Evolutionary conservation across 2,797 vertebrate species (phyloP).

Genomic region (Parauchenoglanis ngamensis): DNA sequence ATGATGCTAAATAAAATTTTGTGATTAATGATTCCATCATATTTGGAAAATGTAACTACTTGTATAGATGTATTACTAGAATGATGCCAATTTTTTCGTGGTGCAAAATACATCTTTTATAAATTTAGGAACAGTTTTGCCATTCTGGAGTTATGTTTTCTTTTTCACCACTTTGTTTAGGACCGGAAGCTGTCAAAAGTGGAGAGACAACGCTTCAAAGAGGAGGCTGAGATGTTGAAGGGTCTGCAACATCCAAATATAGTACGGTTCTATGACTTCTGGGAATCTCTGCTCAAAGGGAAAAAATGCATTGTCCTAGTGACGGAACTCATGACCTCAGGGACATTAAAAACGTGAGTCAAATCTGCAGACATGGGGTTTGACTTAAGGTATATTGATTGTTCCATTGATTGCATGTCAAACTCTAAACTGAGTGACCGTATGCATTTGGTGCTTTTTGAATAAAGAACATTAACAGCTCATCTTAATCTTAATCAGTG

Average conservation of each 20-base stretch:
- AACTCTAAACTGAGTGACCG: too few relatives aligned
- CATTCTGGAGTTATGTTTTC: not conserved
- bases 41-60: too few relatives aligned
- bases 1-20: not conserved
- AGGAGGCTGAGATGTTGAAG: constrained; percentile 98
- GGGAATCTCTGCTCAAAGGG: constrained; percentile 93
- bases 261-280: constrained; percentile 98
- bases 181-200: constrained; percentile 95
- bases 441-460: not conserved
- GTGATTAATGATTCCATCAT: not conserved
- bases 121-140: not conserved
- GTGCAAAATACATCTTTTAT: not conserved
- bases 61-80: not conserved
- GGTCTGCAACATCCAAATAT: constrained; percentile 98
- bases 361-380: not conserved
- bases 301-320: constrained; percentile 97
- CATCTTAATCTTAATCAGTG: not conserved
- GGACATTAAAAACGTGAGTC: constrained; percentile 96
- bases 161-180: constrained; percentile 64
- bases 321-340: constrained; percentile 97
- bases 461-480: too few relatives aligned
- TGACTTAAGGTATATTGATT: not conserved
- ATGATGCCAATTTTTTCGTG: not conserved
- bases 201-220: constrained; percentile 95
- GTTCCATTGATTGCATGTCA: not conserved